These are phyloP conservation scores for Andrena praecox DNA, from an alignment of 2,888 invertebrate genomes.

Conservation along the genomic window DNA sequence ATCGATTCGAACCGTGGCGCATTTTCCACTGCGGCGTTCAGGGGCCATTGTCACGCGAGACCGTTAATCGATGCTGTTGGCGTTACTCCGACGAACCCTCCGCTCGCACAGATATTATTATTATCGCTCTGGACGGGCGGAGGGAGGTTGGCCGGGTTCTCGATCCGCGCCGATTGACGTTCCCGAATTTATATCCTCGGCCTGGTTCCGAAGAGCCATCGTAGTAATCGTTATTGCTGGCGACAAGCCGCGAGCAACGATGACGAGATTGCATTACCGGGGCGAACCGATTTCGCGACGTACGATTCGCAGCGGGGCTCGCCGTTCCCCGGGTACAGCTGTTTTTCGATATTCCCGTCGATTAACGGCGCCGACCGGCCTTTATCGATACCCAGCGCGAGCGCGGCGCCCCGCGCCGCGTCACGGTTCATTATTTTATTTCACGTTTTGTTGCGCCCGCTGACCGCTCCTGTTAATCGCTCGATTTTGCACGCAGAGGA, in stretches of 20 bases:
- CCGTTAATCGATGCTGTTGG: conserved; percentile 60
- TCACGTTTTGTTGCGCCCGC: not conserved
- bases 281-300: conserved; percentile 27
- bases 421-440: conserved; percentile 40
- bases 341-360: conserved; percentile 39
- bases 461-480: conserved; percentile 4
- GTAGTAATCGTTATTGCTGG: conserved; percentile 75
- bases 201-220: conserved; percentile 32
- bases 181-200: conserved; percentile 62
- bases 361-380: conserved; percentile 31
- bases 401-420: conserved; percentile 5
- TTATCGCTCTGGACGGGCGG: not conserved
- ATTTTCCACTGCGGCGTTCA: conserved; percentile 14
- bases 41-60: conserved; percentile 40
- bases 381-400: conserved; percentile 10
- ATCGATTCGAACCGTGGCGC: conserved; percentile 41
- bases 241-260: conserved; percentile 69
- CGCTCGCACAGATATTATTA: conserved; percentile 57
- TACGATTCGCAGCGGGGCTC: not conserved
- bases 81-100: conserved; percentile 46
- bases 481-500: not conserved
- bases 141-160: not conserved
- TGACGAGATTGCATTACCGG: conserved; percentile 73
- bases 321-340: not conserved
- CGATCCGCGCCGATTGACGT: conserved; percentile 57